These are phyloP conservation scores for Athalia rosae DNA, from an alignment of 2,888 invertebrate genomes.

Conservation along the genomic window DNA sequence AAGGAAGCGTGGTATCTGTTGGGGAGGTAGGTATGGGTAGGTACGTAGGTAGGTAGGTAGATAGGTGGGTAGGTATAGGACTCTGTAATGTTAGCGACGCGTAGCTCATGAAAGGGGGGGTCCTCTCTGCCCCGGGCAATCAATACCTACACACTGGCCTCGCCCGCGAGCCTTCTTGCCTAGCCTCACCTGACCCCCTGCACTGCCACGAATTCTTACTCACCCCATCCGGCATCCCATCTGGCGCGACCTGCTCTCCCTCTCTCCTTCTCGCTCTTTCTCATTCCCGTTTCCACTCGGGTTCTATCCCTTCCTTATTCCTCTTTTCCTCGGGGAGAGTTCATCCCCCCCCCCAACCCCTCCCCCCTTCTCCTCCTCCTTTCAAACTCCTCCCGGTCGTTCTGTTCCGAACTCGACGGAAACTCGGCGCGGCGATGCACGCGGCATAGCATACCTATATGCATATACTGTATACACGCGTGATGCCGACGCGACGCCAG, in stretches of 20 bases:
- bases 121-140: constrained; percentile 40
- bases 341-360: background rate
- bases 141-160: constrained; percentile 46
- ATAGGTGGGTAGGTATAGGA: constrained; percentile 3
- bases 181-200: constrained; percentile 45
- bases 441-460: background rate
- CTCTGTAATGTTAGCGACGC: constrained; percentile 44
- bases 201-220: constrained; percentile 44
- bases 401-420: too few species aligned
- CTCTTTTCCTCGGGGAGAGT: constrained; percentile 28
- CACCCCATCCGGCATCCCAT: constrained; percentile 44
- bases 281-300: background rate
- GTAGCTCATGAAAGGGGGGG: constrained; percentile 40
- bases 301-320: background rate
- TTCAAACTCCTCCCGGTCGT: background rate
- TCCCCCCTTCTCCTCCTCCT: background rate
- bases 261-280: background rate
- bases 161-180: constrained; percentile 41
- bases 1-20: constrained; percentile 5
- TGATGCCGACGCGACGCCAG: background rate
- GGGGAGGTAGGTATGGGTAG: background rate
- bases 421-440: background rate
- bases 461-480: background rate
- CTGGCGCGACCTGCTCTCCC: constrained; percentile 32
- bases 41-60: background rate